Evolutionary conservation across 2,888 invertebrate species (phyloP).

Genomic region (Pecten maximus): DNA sequence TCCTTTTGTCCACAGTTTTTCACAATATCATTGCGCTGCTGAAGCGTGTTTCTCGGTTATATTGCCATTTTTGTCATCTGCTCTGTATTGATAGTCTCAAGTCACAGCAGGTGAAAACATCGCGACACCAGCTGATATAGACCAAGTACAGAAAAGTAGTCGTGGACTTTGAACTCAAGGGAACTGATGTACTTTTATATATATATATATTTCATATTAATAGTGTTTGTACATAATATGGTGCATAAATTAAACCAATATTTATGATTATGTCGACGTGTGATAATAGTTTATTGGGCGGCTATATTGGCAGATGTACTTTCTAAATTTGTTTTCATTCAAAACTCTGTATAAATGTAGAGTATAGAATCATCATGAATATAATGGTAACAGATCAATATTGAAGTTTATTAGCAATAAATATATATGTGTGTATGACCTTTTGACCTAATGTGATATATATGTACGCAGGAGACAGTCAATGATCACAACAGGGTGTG

Average conservation of each 20-base stretch:
- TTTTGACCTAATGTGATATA: background rate
- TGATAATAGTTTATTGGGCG: background rate
- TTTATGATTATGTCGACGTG: background rate
- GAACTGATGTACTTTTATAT: background rate
- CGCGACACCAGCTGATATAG: background rate
- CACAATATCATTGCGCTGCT: background rate
- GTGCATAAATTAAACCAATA: background rate
- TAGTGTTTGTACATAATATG: background rate
- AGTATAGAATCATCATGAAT: background rate
- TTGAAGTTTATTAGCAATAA: background rate
- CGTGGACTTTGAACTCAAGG: background rate
- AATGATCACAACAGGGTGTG: background rate
- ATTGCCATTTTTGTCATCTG: background rate
- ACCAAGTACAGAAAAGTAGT: background rate
- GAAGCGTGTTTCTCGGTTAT: background rate
- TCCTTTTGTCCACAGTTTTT: background rate
- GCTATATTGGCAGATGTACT: slow-evolving; percentile 20
- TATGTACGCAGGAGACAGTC: background rate
- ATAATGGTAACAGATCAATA: slow-evolving; percentile 1
- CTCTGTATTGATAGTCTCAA: background rate
- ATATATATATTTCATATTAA: slow-evolving; percentile 9
- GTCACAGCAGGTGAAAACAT: background rate
- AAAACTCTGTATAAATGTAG: background rate
- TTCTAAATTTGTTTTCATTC: slow-evolving; percentile 10
- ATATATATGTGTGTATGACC: background rate